Evolutionary conservation across 1,140 invertebrate species (phyloP).

Genomic region (Spodoptera frugiperda): DNA sequence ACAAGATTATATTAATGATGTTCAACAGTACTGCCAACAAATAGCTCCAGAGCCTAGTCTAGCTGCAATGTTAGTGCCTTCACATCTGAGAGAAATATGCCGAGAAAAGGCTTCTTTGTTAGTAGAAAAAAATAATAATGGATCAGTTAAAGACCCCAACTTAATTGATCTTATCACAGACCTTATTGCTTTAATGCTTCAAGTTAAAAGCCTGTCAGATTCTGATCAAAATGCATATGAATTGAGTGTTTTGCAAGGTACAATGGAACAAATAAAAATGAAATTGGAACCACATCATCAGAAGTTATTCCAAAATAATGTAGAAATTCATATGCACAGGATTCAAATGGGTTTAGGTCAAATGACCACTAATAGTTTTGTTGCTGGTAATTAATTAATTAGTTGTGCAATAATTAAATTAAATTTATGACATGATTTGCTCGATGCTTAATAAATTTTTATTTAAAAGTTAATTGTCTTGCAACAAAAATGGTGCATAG

Average conservation of each 20-base stretch:
- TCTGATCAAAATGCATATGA: constrained; percentile 96
- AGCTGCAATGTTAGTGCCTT: constrained; percentile 95
- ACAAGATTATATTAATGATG: constrained; percentile 93
- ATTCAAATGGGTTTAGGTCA: constrained; percentile 94
- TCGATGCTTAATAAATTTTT: constrained; percentile 51
- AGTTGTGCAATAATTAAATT: constrained; percentile 52
- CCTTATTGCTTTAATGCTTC: constrained; percentile 96
- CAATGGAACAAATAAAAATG: constrained; percentile 94
- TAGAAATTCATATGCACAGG: constrained; percentile 97
- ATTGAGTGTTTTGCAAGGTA: constrained; percentile 96
- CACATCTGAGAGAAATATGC: constrained; percentile 94
- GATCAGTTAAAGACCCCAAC: constrained; percentile 87
- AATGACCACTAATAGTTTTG: constrained; percentile 69
- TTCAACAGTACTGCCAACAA: constrained; percentile 95
- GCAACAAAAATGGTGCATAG: constrained; percentile 30
- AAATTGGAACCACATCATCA: constrained; percentile 93
- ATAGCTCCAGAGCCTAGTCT: constrained; percentile 95
- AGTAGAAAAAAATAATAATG: constrained; percentile 91
- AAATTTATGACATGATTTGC: constrained; percentile 49
- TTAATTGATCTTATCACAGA: constrained; percentile 94
- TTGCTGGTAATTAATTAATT: constrained; percentile 71
- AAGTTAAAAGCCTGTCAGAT: constrained; percentile 96
- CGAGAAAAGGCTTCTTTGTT: constrained; percentile 93
- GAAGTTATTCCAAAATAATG: constrained; percentile 94
- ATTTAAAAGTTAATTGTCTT: constrained; percentile 22